Evolutionary conservation across 2,888 invertebrate species (phyloP), one percentile per base, ranked within the genome.

Genomic region (Lasioglossum oenotherae): DNA sequence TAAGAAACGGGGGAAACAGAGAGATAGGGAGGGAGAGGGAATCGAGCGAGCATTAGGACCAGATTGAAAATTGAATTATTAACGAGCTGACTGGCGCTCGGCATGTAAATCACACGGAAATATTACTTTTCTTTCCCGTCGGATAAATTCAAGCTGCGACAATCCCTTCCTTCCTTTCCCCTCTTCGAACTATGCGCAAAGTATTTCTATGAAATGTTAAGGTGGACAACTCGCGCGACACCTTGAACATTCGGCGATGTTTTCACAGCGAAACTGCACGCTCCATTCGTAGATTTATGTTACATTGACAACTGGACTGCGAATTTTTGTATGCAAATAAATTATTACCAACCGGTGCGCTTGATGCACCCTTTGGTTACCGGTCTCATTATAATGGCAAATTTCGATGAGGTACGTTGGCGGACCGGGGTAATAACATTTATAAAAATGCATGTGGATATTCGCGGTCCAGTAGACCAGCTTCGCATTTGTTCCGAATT

Each of bases 11-110:
- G 19, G 35, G 46, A 41, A 49, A 41, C 53, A 12, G 71, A 71
- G 60, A 60, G 19, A 31, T 67, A 82, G 53, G 78, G 60, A 60
- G 85, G 85, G 74, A 82, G 44, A 80, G 60, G 27, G 83, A 85
- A 79, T 79, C 75, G 80, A 44, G 87, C 74, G 82, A 84, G 90
- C 87, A 90, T 92, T 90, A 92, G 90, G 89, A 87, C 85, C 91
- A 91, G 92, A 93, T 92, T 93, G 91, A 91, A 92, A 92, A 92
- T 93, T 93, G 92, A 92, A 93, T 93, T 92, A 93, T 93, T 92
- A 92, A 92, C 87, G 91, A 91, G 91, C 82, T 86, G 86, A 86
- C 88, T 85, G 90, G 82, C 89, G 91, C 90, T 81, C 79, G 88
- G 91, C 89, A 92, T 92, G 93, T 93, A 91, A 92, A 93, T 92